Base-by-base conservation (phyloP, 2,888 invertebrate genomes). In the Monoplex corrugatus region DNA sequence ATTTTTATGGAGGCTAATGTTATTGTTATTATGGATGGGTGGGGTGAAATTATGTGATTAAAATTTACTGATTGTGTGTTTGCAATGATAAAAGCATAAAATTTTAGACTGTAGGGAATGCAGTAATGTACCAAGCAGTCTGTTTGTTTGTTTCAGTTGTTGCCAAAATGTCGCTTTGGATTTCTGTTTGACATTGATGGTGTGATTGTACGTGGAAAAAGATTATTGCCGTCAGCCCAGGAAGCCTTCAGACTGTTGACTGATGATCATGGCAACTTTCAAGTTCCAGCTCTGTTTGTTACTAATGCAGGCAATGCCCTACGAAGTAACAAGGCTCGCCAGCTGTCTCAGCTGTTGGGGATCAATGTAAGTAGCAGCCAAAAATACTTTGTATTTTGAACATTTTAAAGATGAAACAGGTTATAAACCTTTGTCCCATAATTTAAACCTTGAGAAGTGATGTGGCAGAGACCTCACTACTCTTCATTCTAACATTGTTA, bases 101-200 rank as follows among this genome's bases (percentile, higher is more conserved):
- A 13, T 50, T 50, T 50, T 8, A 50, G 10, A 50, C n/a, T 50
- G 19, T 50, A 19, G 10, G 19, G 10, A 19, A 50, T 50, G 50
- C 50, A 50, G 10, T n/a, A n/a, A n/a, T n/a, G n/a, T n/a, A n/a
- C n/a, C n/a, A n/a, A n/a, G n/a, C 16, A 75, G 10, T 32, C 19
- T 38, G 28, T 23, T 38, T 1, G 43, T 87, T 75, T 78, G 28
- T 88, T 91, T 35, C 88, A 90, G 90, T 38, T 78, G 32, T 44
- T 80, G 23, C 83, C 72, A 43, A 78, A 89, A 19, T 89, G 91
- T 40, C 87, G 94, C 44, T 97, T 97, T 95, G 97, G 97, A 32
- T 96, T 97, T 83, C 95, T 97, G 72, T 97, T 97, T 93, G 97
- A 97, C 94, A 97, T 97, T 91, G 97, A 97, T 94, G 97, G 97